Percentiles rank a stretch among this genome's conserved stretches.
Conservation (phyloP, 2,888 invertebrate genomes). For the Cerastis leucographa region DNA sequence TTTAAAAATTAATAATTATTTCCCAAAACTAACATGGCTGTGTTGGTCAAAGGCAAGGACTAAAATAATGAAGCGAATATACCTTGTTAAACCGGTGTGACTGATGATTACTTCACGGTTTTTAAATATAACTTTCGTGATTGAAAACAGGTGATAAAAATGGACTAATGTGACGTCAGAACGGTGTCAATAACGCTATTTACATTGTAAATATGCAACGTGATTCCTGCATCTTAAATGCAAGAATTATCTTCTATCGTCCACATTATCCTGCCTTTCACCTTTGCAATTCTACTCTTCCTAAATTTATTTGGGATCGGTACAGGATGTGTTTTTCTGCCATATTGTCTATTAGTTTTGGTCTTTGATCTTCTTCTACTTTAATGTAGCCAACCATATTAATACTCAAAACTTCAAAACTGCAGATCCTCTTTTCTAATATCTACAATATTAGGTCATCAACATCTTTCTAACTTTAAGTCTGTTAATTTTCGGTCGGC, state of each 20-base stretch:
- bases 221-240: not conserved
- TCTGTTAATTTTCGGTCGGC: not conserved
- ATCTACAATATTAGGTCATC: not conserved
- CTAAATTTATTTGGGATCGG: not conserved
- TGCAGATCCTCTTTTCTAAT: not conserved
- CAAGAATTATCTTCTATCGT: not conserved
- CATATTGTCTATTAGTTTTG: too few relatives aligned
- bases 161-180: slow-evolving; percentile 34
- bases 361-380: not conserved
- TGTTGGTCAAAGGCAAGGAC: slow-evolving; percentile 24
- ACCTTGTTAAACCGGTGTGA: slow-evolving; percentile 51
- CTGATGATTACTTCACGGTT: slow-evolving; percentile 59
- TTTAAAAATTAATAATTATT: slow-evolving; percentile 13
- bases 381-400: not conserved
- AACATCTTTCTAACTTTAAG: not conserved
- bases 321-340: too few relatives aligned
- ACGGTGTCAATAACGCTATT: slow-evolving; percentile 5
- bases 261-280: not conserved
- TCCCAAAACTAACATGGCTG: slow-evolving; percentile 44
- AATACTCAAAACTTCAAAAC: not conserved
- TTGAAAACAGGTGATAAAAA: slow-evolving; percentile 58
- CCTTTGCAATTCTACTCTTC: not conserved
- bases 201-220: slow-evolving; percentile 2
- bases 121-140: slow-evolving; percentile 49
- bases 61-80: slow-evolving; percentile 50